These are phyloP conservation scores for Drosophila rufa DNA, from an alignment of 1,140 invertebrate species.

Conservation along the genomic window DNA sequence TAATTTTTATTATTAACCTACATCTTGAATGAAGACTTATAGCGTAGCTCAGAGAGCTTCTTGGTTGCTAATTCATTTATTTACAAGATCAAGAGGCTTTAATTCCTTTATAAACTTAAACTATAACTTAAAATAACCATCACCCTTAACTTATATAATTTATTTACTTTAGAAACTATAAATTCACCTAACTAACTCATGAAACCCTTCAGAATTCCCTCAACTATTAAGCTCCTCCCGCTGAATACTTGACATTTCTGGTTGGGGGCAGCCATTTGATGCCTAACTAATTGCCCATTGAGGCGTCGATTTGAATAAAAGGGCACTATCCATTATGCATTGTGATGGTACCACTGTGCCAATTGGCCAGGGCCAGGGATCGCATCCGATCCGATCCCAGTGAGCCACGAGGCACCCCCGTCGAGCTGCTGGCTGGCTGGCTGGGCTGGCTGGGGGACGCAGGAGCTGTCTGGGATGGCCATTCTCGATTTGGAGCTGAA, in stretches of 20 bases:
- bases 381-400: constrained; percentile 18
- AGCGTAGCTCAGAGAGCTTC: too few relatives aligned
- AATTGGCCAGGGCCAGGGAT: constrained; percentile 33
- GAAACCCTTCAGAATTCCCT: neutral
- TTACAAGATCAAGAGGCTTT: neutral
- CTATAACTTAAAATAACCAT: neutral
- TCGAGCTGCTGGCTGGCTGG: constrained; percentile 59
- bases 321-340: constrained; percentile 41
- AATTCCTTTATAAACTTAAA: neutral
- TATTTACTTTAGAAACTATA: neutral
- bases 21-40: too few relatives aligned
- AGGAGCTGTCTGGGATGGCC: constrained; percentile 46
- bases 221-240: constrained; percentile 2
- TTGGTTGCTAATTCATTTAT: too few relatives aligned
- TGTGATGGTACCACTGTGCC: constrained; percentile 60
- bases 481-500: constrained; percentile 43
- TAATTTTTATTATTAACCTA: too few relatives aligned
- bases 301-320: constrained; percentile 21
- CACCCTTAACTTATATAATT: neutral
- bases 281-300: constrained; percentile 46
- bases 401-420: constrained; percentile 69
- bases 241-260: constrained; percentile 1
- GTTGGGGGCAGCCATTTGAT: constrained; percentile 9
- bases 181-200: neutral
- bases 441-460: constrained; percentile 18